phyloP scores from a whole-genome alignment of 2,113 vertebrate species.

The Pontoporia blainvillei region DNA sequence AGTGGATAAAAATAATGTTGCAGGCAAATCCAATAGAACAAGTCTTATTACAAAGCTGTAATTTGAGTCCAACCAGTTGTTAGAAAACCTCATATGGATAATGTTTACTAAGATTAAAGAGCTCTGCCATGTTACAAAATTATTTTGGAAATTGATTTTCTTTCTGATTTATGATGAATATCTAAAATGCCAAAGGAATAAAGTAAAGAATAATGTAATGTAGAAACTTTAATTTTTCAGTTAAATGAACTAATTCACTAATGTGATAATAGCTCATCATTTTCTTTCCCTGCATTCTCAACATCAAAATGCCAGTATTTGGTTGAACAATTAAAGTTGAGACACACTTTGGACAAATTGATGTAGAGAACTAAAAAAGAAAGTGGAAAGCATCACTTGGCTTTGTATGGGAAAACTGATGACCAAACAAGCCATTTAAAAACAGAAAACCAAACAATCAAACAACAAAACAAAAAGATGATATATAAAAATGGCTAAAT shows the following conservation, averaged over 20 bases:
- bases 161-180: neutral
- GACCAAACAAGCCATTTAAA: neutral
- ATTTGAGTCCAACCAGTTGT: neutral
- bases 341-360: neutral
- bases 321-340: neutral
- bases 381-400: neutral
- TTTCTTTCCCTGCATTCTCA: slow-evolving; percentile 42
- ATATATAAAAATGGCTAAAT: neutral
- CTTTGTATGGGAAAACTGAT: neutral
- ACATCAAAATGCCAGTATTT: slow-evolving; percentile 19
- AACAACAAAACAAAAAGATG: neutral
- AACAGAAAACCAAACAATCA: neutral
- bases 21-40: neutral
- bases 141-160: neutral
- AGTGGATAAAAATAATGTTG: neutral
- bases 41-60: neutral
- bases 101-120: neutral
- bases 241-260: neutral
- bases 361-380: neutral
- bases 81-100: neutral
- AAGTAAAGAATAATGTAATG: neutral
- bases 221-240: neutral
- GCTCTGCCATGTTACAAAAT: neutral
- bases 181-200: neutral
- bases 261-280: slow-evolving; percentile 7